Evolutionary conservation across 2,888 invertebrate species (phyloP), one percentile per base, ranked within the genome.

Genomic region (Cantharis lateralis): DNA sequence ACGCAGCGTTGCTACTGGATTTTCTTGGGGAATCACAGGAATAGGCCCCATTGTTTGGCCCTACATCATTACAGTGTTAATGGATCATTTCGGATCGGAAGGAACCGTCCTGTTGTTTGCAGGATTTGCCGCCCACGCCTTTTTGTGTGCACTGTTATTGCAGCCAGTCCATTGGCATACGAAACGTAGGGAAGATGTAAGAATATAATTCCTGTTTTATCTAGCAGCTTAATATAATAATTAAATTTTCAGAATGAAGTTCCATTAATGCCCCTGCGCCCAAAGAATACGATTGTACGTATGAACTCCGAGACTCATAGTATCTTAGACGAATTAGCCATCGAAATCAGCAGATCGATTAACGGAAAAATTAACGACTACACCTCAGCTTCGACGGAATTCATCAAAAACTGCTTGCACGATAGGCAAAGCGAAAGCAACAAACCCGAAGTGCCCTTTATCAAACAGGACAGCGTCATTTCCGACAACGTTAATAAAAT

Each of bases 101-200:
- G 94, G 94, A 18, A 91, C 94, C 0, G 90, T 93, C 70, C 86
- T 94, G 15, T 89, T 95, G 26, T 91, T 94, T 81, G 90, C 92
- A 16, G 94, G 91, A 3, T 89, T 95, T 75, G 90, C 93, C 0
- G 87, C 93, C 72, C 93, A 95, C 84, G 91, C 93, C 0, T 87
- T 94, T 70, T 92, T 92, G 24, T 93, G 92, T 81, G 91, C 93
- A 2, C 88, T 93, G 75, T 87, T 95, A 71, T 87, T 94, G 64
- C 95, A 95, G 84, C 95, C 95, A 3, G 93, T 95, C 0, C 92
- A 92, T 85, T 93, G 93, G 93, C 95, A 95, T 84, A 88, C 91
- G 3, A 91, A 91, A 84, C 89, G 88, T 82, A 84, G 86, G 78
- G 85, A 85, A 28, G 77, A 76, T 10, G 48, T 28, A 28, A 28